Evolutionary conservation across 2,113 vertebrate species (phyloP).

Genomic region (Copsychus sechellarum): DNA sequence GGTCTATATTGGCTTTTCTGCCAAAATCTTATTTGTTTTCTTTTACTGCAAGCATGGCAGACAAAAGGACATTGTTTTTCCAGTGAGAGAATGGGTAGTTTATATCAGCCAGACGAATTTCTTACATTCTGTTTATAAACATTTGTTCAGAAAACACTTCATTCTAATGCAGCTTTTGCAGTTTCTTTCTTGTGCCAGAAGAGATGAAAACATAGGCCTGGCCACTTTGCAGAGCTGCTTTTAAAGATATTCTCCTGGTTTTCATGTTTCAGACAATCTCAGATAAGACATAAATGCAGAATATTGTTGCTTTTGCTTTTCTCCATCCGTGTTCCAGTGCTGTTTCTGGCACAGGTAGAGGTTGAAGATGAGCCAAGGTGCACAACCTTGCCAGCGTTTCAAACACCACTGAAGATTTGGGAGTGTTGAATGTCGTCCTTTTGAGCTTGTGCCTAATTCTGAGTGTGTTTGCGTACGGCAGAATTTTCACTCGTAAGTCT

Average conservation of each 20-base stretch:
- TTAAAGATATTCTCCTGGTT: neutral
- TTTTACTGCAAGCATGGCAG: neutral
- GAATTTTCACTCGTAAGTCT: neutral
- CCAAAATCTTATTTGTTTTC: neutral
- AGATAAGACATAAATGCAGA: fast-evolving
- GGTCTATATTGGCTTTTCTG: neutral
- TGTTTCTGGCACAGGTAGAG: neutral
- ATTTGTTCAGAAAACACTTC: neutral
- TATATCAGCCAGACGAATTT: neutral
- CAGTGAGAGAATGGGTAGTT: neutral
- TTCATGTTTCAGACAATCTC: neutral
- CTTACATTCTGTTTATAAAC: neutral
- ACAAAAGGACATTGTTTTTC: neutral
- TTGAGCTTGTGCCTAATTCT: neutral
- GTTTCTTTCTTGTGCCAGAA: neutral
- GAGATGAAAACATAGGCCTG: neutral
- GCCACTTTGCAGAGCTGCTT: neutral
- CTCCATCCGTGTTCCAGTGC: fast-evolving
- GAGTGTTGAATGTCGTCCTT: neutral
- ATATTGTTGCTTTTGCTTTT: neutral
- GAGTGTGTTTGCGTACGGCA: neutral
- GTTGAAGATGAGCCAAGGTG: neutral
- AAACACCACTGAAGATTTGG: neutral
- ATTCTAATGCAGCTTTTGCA: neutral
- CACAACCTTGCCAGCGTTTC: neutral